Base-by-base conservation (phyloP, 2,797 vertebrate species). In the Margarornis squamiger region DNA sequence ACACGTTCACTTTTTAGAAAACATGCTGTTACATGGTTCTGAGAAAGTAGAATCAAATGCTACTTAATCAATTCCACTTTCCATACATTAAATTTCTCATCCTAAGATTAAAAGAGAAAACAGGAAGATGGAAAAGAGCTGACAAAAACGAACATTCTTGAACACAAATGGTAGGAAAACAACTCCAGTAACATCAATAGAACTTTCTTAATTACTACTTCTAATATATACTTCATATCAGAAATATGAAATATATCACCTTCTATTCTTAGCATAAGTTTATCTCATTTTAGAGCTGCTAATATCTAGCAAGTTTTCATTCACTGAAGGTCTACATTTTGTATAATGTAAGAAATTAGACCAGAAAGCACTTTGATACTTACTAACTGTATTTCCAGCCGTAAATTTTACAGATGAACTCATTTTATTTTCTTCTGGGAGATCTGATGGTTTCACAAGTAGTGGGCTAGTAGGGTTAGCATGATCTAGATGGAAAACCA, bases 381-480 rank as follows among this genome's bases (percentile, higher is more conserved):
- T 98, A 99, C 99, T 99, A 95, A 98, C 99, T 92, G 99, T 96
- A 97, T 98, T 99, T 97, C 98, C 98, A 94, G 99, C 88, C 94
- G 98, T 98, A 98, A 99, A 99, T 97, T 99, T 99, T 96, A 99
- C 98, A 75, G 99, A 98, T 74, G 99, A 96, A 83, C 98, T 97
- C 57, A 99, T 97, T 95, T 98, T 99, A 93, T 97, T 98, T 97
- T 99, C 99, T 97, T 99, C 99, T 6, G 98, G 98, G 91, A 99
- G 98, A 92, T 99, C 99, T 65, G 99, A 98, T 39, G 99, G 98
- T 96, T 99, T 99, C 65, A 98, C 97, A 95, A 99, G 98, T 80
- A 99, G 97, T 21, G 99, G 99, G 94, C 99, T 99, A 49, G 99
- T 99, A 17, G 99, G 99, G 97, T 99, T 99, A 87, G 98, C 98